Conservation (phyloP, 2,113 vertebrate genomes). For the Pachypanchax playfairii region DNA sequence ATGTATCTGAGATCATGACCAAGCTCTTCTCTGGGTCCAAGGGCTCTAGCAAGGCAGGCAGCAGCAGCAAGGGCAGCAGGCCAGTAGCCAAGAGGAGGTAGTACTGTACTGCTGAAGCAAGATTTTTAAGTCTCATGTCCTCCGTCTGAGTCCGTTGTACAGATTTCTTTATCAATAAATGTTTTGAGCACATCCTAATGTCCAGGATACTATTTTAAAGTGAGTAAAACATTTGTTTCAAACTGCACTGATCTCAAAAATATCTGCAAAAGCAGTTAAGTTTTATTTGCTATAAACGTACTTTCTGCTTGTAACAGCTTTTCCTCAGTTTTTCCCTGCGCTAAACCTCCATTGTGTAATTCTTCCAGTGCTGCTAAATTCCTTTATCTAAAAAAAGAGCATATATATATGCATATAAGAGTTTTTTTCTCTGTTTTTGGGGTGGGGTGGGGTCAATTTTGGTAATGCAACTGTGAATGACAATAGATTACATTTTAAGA, state of each 20-base stretch:
- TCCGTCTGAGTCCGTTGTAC: constrained; percentile 62
- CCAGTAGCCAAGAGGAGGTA: constrained; percentile 93
- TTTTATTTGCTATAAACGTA: constrained; percentile 34
- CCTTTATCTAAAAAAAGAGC: constrained; percentile 73
- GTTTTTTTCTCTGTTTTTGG: constrained; percentile 48
- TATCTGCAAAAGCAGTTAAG: constrained; percentile 35
- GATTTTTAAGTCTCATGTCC: constrained; percentile 61
- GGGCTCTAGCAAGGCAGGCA: constrained; percentile 89
- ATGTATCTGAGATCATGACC: constrained; percentile 99
- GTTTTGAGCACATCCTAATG: constrained; percentile 53
- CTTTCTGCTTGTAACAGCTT: constrained; percentile 18
- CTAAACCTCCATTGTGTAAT: constrained; percentile 58
- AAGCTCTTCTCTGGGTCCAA: constrained; percentile 96
- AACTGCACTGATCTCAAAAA: constrained; percentile 57
- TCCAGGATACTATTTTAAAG: constrained; percentile 46
- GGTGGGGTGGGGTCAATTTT: constrained; percentile 39
- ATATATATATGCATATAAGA: constrained; percentile 70
- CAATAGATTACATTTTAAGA: constrained; percentile 73
- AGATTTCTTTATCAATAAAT: constrained; percentile 63
- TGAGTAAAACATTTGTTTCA: constrained; percentile 30
- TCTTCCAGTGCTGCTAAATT: constrained; percentile 76
- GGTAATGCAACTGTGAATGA: constrained; percentile 78
- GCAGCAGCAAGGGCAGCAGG: constrained; percentile 90
- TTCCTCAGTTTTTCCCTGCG: constrained; percentile 34
- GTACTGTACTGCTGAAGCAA: constrained; percentile 68